Percentiles rank a stretch among this genome's conserved stretches.
Conservation (phyloP, 2,797 vertebrate species). For the Aselliscus stoliczkanus region DNA sequence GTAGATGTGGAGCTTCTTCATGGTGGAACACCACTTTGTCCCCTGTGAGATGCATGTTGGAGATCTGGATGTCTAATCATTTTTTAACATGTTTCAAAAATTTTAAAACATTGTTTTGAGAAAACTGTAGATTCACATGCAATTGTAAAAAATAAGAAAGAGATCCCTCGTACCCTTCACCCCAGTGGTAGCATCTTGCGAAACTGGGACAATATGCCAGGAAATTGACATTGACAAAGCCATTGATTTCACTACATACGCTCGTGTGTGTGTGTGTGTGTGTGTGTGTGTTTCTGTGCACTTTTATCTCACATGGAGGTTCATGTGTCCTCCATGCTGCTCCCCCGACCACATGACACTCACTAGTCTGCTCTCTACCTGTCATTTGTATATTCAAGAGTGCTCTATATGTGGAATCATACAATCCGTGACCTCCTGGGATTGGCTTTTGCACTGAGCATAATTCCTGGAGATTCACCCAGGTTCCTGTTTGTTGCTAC, state of each 20-base stretch:
- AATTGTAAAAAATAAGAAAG: neutral
- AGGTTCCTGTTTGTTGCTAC: neutral
- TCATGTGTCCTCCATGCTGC: neutral
- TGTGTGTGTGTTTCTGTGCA: neutral
- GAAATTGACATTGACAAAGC: neutral
- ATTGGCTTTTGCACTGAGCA: neutral
- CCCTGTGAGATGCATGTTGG: neutral
- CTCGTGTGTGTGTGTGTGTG: neutral
- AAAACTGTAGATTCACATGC: neutral
- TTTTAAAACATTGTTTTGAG: neutral
- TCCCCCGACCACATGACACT: neutral
- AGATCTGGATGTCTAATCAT: neutral
- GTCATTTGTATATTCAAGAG: neutral
- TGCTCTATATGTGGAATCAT: neutral
- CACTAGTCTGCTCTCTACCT: neutral
- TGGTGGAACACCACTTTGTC: neutral
- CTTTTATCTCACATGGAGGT: neutral
- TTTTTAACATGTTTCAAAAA: neutral
- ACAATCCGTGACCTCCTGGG: neutral
- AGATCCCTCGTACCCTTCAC: neutral
- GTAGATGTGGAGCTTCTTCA: neutral
- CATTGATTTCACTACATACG: too few relatives aligned
- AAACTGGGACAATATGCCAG: neutral
- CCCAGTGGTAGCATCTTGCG: neutral
- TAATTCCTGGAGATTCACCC: neutral